Base-by-base conservation (phyloP, 2,797 vertebrate genomes). In the Ceryle rudis region DNA sequence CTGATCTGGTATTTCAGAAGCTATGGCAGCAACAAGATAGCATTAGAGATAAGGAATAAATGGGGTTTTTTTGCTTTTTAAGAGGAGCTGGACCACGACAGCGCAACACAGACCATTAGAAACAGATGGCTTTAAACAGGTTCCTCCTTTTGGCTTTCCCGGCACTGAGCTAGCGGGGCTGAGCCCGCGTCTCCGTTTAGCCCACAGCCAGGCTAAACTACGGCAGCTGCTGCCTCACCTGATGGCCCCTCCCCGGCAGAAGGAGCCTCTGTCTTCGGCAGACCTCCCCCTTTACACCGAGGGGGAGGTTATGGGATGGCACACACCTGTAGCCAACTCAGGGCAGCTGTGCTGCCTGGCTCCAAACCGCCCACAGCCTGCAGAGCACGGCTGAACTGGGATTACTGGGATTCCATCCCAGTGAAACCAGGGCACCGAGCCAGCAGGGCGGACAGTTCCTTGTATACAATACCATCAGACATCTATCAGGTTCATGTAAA, bases 51-150 rank as follows among this genome's bases (percentile, higher is more conserved):
- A 51, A 37, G 9, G 33, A 58, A 8, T 2, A 62, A 78, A 49
- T 4, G 17, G 0, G 5, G 29, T 2, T 14, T 60, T 28, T 29
- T 20, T 39, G 18, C 28, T 54, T 80, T 80, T 52, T n/a, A 35
- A 58, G 28, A 35, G 51, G 18, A 80, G 47, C 29, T 9, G 31
- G 54, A 42, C 23, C 33, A 31, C 10, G 18, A 29, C 19, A 46
- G n/a, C 5, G 6, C 69, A 51, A 52, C 1, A 33, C 6, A 52
- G 11, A 12, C 8, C 0, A 0, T 26, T 5, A 69, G 29, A 44
- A 67, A 22, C 51, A 17, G 51, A 26, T 29, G 52, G 47, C 47
- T 26, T 25, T 26, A 14, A 26, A 25, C 47, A 49, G 47, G 9
- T 26, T 12, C 3, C 26, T 41, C 4, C 41, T 26, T 19, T 42